These are phyloP conservation scores for Gymnorhina tibicen DNA, from an alignment of 2,113 vertebrate species.

Conservation along the genomic window DNA sequence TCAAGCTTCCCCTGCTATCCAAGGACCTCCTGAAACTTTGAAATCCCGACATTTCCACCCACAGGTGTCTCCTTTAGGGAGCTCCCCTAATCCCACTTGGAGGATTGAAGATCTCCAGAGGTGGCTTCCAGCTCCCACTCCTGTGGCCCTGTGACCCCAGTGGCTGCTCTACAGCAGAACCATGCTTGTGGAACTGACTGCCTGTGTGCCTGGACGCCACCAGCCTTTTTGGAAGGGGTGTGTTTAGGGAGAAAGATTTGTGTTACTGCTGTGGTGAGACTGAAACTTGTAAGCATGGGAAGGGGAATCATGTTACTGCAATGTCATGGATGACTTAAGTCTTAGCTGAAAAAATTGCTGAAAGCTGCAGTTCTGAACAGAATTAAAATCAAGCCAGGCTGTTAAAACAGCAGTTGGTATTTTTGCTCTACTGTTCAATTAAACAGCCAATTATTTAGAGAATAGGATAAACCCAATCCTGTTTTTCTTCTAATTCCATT, in stretches of 20 bases:
- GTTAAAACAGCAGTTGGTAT: background rate
- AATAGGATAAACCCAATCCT: background rate
- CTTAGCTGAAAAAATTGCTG: background rate
- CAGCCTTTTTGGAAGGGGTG: background rate
- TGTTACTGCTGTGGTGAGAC: background rate
- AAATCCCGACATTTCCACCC: background rate
- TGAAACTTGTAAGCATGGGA: background rate
- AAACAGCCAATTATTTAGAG: background rate
- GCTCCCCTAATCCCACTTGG: background rate
- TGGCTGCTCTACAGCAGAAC: background rate
- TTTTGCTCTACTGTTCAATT: background rate
- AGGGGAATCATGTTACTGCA: background rate
- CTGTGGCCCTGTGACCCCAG: background rate
- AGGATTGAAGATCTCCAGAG: background rate
- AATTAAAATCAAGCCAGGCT: background rate
- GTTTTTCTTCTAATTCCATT: background rate
- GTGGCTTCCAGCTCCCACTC: background rate
- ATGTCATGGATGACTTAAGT: no score
- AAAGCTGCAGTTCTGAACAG: background rate
- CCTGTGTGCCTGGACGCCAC: background rate
- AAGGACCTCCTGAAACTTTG: background rate
- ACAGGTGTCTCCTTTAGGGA: background rate
- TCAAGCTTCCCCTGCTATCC: background rate
- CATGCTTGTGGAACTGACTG: fast-evolving
- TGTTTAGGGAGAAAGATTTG: background rate